phyloP scores from a whole-genome alignment of 2,113 vertebrate species.

The Menidia beryllina region DNA sequence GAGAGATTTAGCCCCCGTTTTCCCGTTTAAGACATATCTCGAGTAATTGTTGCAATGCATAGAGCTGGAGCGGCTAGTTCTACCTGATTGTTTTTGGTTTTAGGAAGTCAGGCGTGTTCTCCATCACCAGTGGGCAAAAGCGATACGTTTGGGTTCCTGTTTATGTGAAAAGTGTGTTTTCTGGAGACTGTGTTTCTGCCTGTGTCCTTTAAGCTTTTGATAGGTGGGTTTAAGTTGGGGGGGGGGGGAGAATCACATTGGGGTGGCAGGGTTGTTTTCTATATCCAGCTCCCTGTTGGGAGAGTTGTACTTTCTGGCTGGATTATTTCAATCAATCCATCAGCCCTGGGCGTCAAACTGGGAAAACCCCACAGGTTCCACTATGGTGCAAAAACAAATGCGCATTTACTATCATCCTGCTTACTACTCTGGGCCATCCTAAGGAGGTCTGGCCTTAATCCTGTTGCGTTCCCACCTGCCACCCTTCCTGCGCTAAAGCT shows the following conservation, averaged over 20 bases:
- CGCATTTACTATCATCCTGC: conserved; percentile 59
- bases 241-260: too few relatives aligned
- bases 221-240: neutral
- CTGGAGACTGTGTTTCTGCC: neutral
- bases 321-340: conserved; percentile 76
- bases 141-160: too few relatives aligned
- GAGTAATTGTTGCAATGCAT: neutral
- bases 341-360: conserved; percentile 67
- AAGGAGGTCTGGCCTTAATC: conserved; percentile 74
- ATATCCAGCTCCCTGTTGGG: conserved; percentile 37
- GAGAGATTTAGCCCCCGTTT: neutral
- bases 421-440: conserved; percentile 50
- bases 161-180: too few relatives aligned
- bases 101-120: neutral
- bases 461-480: conserved; percentile 63
- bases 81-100: neutral
- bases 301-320: conserved; percentile 54
- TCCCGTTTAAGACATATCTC: neutral
- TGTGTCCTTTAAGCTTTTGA: neutral
- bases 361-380: conserved; percentile 65
- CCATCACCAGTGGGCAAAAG: neutral
- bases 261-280: conserved; percentile 15
- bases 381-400: conserved; percentile 60
- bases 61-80: neutral
- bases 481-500: conserved; percentile 45